A percentile compares a stretch with the other conserved stretches of the same genome.
phyloP scores from a whole-genome alignment of 2,113 vertebrate genomes.

The Lepus europaeus region DNA sequence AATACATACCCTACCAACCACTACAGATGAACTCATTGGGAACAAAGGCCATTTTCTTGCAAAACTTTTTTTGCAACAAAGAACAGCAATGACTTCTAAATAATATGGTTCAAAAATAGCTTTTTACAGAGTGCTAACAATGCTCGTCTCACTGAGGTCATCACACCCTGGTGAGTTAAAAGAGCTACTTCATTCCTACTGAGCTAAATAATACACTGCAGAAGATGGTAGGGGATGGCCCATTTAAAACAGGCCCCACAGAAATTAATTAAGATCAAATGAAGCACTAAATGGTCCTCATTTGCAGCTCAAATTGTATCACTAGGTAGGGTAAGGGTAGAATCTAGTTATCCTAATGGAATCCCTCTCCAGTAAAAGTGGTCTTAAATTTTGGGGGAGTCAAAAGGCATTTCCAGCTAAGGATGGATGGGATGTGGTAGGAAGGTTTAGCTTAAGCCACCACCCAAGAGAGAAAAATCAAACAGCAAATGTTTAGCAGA shows the following conservation, averaged over 20 bases:
- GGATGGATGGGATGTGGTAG: background rate
- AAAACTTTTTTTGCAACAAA: constrained; percentile 82
- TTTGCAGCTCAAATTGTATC: constrained; percentile 61
- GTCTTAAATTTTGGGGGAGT: constrained; percentile 5
- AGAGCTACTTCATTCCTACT: constrained; percentile 81
- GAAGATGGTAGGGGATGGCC: constrained; percentile 76
- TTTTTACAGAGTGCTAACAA: constrained; percentile 81
- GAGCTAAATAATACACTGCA: constrained; percentile 80
- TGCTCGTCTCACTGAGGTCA: constrained; percentile 81
- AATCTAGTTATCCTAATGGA: constrained; percentile 33
- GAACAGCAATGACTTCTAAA: constrained; percentile 83
- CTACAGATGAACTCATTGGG: constrained; percentile 65
- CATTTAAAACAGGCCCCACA: constrained; percentile 80
- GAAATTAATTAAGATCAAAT: constrained; percentile 83
- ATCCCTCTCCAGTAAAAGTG: constrained; percentile 21
- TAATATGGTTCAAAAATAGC: constrained; percentile 85
- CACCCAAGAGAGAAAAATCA: background rate
- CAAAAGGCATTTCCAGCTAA: constrained; percentile 20
- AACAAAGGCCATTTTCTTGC: constrained; percentile 80
- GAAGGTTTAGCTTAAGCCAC: constrained; percentile 48
- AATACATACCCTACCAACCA: constrained; percentile 61
- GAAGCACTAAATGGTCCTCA: constrained; percentile 75
- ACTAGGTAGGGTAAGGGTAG: background rate
- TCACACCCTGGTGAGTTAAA: constrained; percentile 82
- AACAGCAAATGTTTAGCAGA: background rate